These are phyloP conservation scores for Philotrypesis tridentata DNA, from an alignment of 1,140 invertebrate genomes.

Conservation along the genomic window DNA sequence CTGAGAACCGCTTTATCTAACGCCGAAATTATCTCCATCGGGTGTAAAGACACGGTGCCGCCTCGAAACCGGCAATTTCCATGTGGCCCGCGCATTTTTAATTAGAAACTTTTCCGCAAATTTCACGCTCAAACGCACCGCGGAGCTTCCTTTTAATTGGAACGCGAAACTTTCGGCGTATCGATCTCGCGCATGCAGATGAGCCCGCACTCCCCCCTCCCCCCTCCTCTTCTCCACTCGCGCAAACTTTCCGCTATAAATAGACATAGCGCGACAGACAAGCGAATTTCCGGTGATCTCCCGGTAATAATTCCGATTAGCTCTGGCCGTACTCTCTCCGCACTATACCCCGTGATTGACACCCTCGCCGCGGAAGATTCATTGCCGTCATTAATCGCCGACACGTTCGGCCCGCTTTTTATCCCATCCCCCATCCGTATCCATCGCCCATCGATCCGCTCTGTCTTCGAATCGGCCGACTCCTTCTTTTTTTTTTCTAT, in stretches of 20 bases:
- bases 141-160: slow-evolving; percentile 5
- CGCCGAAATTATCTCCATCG: too few relatives aligned
- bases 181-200: slow-evolving; percentile 10
- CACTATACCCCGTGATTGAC: background rate
- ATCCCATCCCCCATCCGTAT: too few relatives aligned
- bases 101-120: background rate
- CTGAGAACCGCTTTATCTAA: too few relatives aligned
- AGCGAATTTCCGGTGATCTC: background rate
- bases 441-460: too few relatives aligned
- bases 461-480: too few relatives aligned
- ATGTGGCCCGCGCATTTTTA: background rate
- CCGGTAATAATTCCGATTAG: background rate
- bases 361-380: background rate
- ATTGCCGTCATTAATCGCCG: slow-evolving; percentile 6
- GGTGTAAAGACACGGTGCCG: too few relatives aligned
- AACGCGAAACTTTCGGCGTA: background rate
- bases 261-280: background rate
- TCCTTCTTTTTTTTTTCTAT: background rate
- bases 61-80: background rate
- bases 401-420: background rate
- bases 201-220: background rate
- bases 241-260: slow-evolving; percentile 2
- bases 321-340: background rate
- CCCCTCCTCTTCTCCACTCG: too few relatives aligned
- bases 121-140: background rate